Percentiles rank a stretch among this genome's conserved stretches.
These are phyloP conservation scores for Dissostichus mawsoni DNA, from an alignment of 2,113 vertebrate genomes.

Conservation along the genomic window DNA sequence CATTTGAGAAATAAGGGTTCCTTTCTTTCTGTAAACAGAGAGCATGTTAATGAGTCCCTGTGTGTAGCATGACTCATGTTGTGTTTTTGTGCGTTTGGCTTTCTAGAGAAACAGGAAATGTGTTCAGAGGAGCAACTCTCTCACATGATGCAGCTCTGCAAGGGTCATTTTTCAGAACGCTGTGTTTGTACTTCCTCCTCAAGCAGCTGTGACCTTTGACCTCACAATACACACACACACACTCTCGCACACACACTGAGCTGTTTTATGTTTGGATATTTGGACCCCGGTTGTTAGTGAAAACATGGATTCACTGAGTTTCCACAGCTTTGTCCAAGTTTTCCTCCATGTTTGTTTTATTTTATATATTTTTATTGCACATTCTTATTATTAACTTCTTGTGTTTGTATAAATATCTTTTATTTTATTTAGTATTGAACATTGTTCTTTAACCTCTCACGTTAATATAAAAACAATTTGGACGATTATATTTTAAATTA, in stretches of 20 bases:
- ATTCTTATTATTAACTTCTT: too few relatives aligned
- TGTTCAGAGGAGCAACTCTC: conserved; percentile 24
- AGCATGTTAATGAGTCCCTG: background rate
- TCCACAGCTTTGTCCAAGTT: conserved; percentile 57
- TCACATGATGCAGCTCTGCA: conserved; percentile 46
- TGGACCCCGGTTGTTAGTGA: conserved; percentile 53
- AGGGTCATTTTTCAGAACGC: conserved; percentile 52
- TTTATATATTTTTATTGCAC: too few relatives aligned
- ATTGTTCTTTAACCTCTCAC: too few relatives aligned
- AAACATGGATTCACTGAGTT: conserved; percentile 57
- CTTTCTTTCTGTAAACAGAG: background rate
- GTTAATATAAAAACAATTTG: too few relatives aligned
- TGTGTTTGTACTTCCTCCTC: conserved; percentile 67
- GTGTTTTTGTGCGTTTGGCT: background rate
- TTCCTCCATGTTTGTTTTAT: conserved; percentile 34
- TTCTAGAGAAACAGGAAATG: conserved; percentile 35
- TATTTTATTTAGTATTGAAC: too few relatives aligned
- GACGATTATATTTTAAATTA: too few relatives aligned
- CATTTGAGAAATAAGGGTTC: too few relatives aligned
- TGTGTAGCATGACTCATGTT: conserved; percentile 8
- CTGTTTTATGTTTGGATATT: conserved; percentile 30
- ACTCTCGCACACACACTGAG: conserved; percentile 7
- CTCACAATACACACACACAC: conserved; percentile 20
- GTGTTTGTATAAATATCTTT: too few relatives aligned
- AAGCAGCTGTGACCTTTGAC: conserved; percentile 72